These are phyloP conservation scores for Ptilodon capucinus DNA, from an alignment of 2,888 invertebrate species.

Conservation along the genomic window DNA sequence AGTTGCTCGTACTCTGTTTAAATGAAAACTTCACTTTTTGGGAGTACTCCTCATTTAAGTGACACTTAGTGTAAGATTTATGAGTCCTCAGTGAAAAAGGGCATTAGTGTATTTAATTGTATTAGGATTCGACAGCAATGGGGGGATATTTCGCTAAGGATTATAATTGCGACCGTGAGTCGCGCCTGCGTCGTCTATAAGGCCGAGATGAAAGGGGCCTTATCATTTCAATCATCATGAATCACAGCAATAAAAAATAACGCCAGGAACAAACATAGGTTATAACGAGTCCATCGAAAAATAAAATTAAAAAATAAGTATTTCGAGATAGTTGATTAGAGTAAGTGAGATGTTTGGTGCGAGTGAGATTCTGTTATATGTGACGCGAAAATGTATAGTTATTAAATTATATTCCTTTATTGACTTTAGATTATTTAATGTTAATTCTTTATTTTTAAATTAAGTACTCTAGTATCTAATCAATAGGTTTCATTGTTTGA, in stretches of 20 bases:
- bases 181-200: conserved; percentile 12
- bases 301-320: conserved; percentile 40
- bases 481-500: not conserved
- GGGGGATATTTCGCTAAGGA: conserved; percentile 1
- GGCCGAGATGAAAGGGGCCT: conserved; percentile 65
- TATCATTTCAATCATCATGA: conserved; percentile 53
- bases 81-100: too few species aligned
- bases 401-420: conserved; percentile 65
- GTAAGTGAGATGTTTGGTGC: conserved; percentile 43
- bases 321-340: conserved; percentile 40
- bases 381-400: conserved; percentile 54
- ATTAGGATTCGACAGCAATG: not conserved
- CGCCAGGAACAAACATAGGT: conserved; percentile 42
- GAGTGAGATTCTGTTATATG: conserved; percentile 57
- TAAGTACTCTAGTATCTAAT: conserved; percentile 19
- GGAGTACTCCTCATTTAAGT: too few species aligned
- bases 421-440: conserved; percentile 43
- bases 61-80: too few species aligned
- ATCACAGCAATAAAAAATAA: conserved; percentile 38
- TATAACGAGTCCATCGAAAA: conserved; percentile 42
- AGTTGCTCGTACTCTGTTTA: too few species aligned
- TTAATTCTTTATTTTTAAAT: conserved; percentile 46
- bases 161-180: not conserved
- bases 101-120: not conserved
- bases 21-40: too few species aligned